A percentile compares a stretch with the other conserved stretches of the same genome.
phyloP scores from a whole-genome alignment of 2,797 vertebrate species.

The Channallabes apus region DNA sequence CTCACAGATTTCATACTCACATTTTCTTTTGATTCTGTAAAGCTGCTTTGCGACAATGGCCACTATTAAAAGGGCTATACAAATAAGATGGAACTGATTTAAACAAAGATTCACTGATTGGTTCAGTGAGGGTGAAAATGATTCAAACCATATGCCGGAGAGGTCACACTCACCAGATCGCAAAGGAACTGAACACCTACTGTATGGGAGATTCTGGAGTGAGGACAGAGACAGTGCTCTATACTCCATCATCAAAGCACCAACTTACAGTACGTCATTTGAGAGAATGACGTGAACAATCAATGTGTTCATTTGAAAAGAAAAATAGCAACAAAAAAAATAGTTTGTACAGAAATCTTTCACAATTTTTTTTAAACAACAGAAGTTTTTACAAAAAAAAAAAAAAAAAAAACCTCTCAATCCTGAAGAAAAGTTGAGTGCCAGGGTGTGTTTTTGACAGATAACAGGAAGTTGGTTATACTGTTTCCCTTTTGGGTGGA shows the following conservation, averaged over 20 bases:
- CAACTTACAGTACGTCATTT: neutral
- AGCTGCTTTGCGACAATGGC: too few relatives aligned
- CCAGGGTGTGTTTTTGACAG: neutral
- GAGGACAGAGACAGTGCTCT: neutral
- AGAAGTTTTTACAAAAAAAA: neutral
- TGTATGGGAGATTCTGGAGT: neutral
- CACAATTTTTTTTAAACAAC: neutral
- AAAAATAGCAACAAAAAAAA: neutral
- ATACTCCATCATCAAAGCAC: neutral
- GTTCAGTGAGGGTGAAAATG: neutral
- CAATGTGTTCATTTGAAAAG: too few relatives aligned
- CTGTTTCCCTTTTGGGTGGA: constrained; percentile 35
- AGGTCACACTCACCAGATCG: neutral
- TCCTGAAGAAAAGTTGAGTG: neutral
- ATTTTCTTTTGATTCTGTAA: too few relatives aligned
- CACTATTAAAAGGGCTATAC: too few relatives aligned
- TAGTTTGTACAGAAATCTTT: neutral
- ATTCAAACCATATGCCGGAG: neutral
- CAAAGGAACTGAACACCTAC: neutral
- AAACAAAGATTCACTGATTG: too few relatives aligned
- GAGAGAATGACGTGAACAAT: neutral
- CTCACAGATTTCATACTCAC: too few relatives aligned
- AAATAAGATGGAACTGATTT: too few relatives aligned
- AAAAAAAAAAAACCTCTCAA: too few relatives aligned
- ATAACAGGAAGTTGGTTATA: constrained; percentile 28